Conservation (phyloP, 2,113 vertebrate species). For the Himantopus leucocephalus region DNA sequence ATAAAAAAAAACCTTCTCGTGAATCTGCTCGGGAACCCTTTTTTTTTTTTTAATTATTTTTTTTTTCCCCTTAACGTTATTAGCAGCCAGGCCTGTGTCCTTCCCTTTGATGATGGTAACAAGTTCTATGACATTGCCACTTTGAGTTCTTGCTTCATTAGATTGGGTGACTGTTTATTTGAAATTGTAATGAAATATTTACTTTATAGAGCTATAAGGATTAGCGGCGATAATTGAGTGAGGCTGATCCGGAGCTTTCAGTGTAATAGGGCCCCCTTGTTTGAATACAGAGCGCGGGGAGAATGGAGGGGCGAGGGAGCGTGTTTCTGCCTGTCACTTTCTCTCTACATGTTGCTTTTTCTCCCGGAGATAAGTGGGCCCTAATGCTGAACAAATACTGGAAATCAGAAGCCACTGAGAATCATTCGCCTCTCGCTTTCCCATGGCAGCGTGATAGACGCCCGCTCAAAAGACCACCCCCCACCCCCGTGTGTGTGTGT, state of each 20-base stretch:
- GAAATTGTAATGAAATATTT: slow-evolving; percentile 99
- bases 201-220: slow-evolving; percentile 98
- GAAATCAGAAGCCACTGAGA: slow-evolving; percentile 99
- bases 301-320: slow-evolving; percentile 88
- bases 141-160: slow-evolving; percentile 92
- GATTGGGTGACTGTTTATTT: slow-evolving; percentile 99
- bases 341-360: slow-evolving; percentile 98
- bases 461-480: slow-evolving; percentile 79
- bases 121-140: slow-evolving; percentile 84
- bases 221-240: slow-evolving; percentile 99
- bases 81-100: slow-evolving; percentile 75
- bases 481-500: not conserved
- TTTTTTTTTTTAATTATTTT: not conserved
- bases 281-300: slow-evolving; percentile 94
- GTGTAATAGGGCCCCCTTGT: slow-evolving; percentile 88
- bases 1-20: not conserved
- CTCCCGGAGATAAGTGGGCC: slow-evolving; percentile 99
- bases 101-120: slow-evolving; percentile 80
- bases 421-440: slow-evolving; percentile 98
- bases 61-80: slow-evolving; percentile 42
- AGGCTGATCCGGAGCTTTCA: slow-evolving; percentile 85
- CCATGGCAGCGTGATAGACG: slow-evolving; percentile 97
- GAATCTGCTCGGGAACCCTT: slow-evolving; percentile 58
- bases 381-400: slow-evolving; percentile 99
- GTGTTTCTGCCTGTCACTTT: slow-evolving; percentile 97